A percentile compares a stretch with the other conserved stretches of the same genome.
Evolutionary conservation across 2,797 vertebrate genomes (phyloP).

Genomic region (Myiothlypis chrysogaster): DNA sequence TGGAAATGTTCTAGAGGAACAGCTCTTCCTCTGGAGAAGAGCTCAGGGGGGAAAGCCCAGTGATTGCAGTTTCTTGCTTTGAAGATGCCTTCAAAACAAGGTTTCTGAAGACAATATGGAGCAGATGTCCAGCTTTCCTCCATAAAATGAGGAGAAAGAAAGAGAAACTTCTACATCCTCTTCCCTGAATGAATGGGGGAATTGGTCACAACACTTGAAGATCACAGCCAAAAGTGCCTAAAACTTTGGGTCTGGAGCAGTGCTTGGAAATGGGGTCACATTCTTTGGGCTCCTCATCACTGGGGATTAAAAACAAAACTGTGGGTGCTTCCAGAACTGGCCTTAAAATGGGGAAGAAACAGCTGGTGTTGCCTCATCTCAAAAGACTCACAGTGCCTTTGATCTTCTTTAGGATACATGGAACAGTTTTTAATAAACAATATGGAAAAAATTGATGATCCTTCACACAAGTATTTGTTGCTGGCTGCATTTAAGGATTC

Average conservation of each 20-base stretch:
- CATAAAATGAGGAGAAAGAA: background rate
- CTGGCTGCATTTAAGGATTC: background rate
- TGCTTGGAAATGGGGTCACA: background rate
- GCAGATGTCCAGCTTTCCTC: background rate
- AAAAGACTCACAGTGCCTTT: background rate
- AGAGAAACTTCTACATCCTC: fast-evolving
- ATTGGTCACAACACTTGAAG: background rate
- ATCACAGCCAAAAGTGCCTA: background rate
- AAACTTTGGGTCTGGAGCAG: background rate
- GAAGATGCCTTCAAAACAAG: background rate
- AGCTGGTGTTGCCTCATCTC: background rate
- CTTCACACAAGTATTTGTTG: background rate
- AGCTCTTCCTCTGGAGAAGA: background rate
- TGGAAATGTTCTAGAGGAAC: background rate
- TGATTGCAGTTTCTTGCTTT: background rate
- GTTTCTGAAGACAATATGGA: background rate
- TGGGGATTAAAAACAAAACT: background rate
- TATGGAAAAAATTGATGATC: background rate
- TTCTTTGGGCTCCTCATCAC: background rate
- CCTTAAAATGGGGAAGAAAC: background rate
- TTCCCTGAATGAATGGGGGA: background rate
- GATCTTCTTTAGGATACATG: background rate
- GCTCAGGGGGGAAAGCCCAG: background rate
- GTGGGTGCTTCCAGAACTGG: background rate
- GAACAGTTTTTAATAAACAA: background rate